Percentiles rank a stretch among this genome's conserved stretches.
phyloP scores from a whole-genome alignment of 2,888 invertebrate genomes.

The Agriotes lineatus region DNA sequence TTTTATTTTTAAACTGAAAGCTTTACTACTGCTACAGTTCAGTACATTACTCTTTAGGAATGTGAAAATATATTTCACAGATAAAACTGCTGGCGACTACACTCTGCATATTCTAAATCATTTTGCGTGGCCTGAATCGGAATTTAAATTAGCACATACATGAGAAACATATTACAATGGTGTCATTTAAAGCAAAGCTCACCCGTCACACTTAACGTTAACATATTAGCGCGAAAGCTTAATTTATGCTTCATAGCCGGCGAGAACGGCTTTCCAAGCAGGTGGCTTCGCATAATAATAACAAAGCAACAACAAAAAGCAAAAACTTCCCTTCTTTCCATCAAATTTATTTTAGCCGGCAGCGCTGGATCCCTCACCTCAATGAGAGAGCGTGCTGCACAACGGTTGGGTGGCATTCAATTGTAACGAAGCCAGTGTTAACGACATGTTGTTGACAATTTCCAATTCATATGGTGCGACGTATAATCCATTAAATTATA shows the following conservation, averaged over 20 bases:
- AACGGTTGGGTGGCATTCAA: constrained; percentile 27
- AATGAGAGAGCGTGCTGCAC: neutral
- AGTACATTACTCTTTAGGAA: no score
- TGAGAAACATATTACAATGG: neutral
- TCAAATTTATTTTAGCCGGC: neutral
- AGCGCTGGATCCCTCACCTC: no score
- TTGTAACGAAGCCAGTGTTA: constrained; percentile 35
- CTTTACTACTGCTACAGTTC: no score
- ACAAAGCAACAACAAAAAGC: no score
- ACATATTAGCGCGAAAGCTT: constrained; percentile 14
- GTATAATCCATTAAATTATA: constrained; percentile 38
- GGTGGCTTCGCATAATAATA: constrained; percentile 1
- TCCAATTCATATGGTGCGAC: constrained; percentile 36
- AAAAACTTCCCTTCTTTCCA: constrained; percentile 3
- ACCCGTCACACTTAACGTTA: constrained; percentile 13
- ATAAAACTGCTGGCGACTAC: no score
- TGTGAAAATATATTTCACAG: no score
- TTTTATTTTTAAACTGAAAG: no score
- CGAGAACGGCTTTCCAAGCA: constrained; percentile 1
- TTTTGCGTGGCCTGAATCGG: neutral
- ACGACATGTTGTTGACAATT: constrained; percentile 41
- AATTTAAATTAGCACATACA: constrained; percentile 4
- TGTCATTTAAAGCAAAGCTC: constrained; percentile 22
- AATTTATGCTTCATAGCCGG: constrained; percentile 16
- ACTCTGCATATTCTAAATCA: neutral